These are phyloP conservation scores for Acheta domesticus DNA, from an alignment of 2,888 invertebrate genomes.

Conservation along the genomic window DNA sequence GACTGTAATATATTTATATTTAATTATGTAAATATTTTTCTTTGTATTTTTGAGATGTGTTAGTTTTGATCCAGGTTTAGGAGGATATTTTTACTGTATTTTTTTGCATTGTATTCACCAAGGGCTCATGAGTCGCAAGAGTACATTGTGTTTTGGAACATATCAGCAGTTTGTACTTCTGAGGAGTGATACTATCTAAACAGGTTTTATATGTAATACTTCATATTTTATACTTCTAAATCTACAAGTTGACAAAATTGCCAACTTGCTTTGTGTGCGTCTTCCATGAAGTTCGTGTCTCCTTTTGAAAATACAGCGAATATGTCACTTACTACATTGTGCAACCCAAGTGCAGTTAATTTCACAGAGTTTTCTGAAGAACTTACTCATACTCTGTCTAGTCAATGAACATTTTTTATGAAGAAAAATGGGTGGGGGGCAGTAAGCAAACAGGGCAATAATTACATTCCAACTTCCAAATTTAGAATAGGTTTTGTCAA, in stretches of 20 bases:
- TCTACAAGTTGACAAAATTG: background rate
- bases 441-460: background rate
- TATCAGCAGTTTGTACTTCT: background rate
- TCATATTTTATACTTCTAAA: background rate
- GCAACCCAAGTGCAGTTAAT: background rate
- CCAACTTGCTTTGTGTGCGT: background rate
- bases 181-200: background rate
- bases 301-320: background rate
- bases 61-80: background rate
- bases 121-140: background rate
- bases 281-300: background rate
- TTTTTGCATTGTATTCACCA: background rate
- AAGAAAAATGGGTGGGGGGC: too few relatives aligned
- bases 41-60: background rate
- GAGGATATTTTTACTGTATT: background rate
- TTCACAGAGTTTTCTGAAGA: background rate
- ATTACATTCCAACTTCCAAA: conserved; percentile 3
- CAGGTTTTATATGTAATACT: background rate
- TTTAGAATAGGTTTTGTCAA: background rate
- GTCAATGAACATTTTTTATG: conserved; percentile 5
- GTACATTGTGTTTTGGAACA: background rate
- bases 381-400: background rate
- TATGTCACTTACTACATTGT: background rate
- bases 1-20: background rate
- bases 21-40: background rate